Conservation (phyloP, 37 sponge, comb jelly and placozoan species). For the Hormiphora californensis region DNA sequence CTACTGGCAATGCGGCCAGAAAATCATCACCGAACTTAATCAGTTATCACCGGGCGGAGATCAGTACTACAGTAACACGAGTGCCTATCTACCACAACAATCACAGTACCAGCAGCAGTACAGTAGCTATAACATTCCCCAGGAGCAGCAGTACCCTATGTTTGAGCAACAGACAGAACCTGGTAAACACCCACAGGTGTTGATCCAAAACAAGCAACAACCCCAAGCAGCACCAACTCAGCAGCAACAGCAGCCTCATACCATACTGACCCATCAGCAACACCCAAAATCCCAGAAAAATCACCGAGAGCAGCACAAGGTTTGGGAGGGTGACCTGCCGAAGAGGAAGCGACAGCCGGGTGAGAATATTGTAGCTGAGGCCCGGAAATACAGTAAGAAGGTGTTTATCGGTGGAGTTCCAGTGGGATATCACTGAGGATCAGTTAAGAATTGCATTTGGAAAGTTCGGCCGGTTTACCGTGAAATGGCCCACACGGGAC, state of each 20-base stretch:
- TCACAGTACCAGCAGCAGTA: no score
- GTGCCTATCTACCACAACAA: no score
- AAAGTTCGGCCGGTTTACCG: conserved; percentile 72
- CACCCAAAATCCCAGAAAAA: no score
- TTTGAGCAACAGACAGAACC: background rate
- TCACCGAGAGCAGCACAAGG: no score
- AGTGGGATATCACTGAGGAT: conserved; percentile 97
- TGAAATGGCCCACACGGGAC: conserved; percentile 98
- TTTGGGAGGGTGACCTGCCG: conserved; percentile 34
- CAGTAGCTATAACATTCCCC: background rate
- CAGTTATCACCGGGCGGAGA: background rate
- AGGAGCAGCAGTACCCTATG: background rate
- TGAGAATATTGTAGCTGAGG: conserved; percentile 61
- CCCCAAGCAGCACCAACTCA: background rate
- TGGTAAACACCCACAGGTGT: background rate
- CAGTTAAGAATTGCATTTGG: conserved; percentile 74
- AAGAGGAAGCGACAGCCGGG: conserved; percentile 5
- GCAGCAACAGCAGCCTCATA: conserved; percentile 3
- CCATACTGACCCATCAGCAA: no score
- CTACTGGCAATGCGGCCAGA: no score
- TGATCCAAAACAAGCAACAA: no score
- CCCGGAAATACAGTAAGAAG: conserved; percentile 83
- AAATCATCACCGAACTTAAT: no score
- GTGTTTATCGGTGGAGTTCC: conserved; percentile 98
- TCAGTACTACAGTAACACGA: conserved; percentile 21